phyloP scores from a whole-genome alignment of 2,888 invertebrate species.

The Hypsopygia costalis region DNA sequence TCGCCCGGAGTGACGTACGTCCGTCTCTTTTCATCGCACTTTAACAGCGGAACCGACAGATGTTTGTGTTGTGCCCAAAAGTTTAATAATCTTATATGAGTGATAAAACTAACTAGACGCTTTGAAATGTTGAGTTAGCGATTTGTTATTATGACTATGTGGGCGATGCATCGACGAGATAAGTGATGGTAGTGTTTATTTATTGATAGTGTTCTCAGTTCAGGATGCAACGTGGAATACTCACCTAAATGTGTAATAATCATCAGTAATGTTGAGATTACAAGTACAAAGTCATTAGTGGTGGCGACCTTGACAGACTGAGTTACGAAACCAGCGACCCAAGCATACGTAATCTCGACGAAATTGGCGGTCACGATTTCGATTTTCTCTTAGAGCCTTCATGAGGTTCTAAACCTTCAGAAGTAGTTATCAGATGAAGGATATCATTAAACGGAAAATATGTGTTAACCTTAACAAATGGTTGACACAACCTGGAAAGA shows the following conservation, averaged over 20 bases:
- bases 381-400: slow-evolving; percentile 46
- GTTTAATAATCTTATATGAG: slow-evolving; percentile 23
- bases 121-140: not conserved
- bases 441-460: slow-evolving; percentile 17
- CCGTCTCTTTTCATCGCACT: slow-evolving; percentile 69
- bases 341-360: slow-evolving; percentile 53
- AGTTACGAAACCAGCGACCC: slow-evolving; percentile 58
- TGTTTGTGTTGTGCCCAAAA: slow-evolving; percentile 42
- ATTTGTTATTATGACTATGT: not conserved
- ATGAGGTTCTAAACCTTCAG: slow-evolving; percentile 24
- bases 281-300: slow-evolving; percentile 62
- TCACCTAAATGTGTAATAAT: slow-evolving; percentile 12
- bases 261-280: slow-evolving; percentile 43
- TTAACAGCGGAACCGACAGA: slow-evolving; percentile 46
- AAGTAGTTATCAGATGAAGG: slow-evolving; percentile 28
- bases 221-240: not conserved
- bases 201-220: not conserved
- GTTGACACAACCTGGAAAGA: slow-evolving; percentile 7
- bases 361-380: slow-evolving; percentile 65
- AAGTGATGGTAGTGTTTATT: not conserved
- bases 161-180: not conserved
- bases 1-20: slow-evolving; percentile 57
- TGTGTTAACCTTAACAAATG: slow-evolving; percentile 6
- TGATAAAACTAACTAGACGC: slow-evolving; percentile 7
- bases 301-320: slow-evolving; percentile 62